Evolutionary conservation across 1,140 invertebrate genomes (phyloP).

Genomic region (Drosophila asahinai): DNA sequence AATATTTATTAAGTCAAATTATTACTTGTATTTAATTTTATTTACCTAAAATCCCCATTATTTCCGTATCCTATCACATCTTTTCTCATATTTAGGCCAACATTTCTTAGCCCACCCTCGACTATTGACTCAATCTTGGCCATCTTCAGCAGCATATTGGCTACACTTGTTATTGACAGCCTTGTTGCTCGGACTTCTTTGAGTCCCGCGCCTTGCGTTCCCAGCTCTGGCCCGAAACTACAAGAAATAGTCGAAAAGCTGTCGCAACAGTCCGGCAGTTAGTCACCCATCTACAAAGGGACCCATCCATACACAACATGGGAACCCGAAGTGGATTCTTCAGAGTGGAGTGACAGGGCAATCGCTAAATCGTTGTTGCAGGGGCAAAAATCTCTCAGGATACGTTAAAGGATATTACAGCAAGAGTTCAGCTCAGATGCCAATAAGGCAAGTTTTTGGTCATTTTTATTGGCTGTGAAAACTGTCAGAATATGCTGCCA

Average conservation of each 20-base stretch:
- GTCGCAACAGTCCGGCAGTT: constrained; percentile 65
- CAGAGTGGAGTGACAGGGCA: constrained; percentile 47
- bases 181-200: constrained; percentile 59
- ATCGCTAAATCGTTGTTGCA: constrained; percentile 66
- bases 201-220: neutral
- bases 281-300: constrained; percentile 68
- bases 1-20: no score
- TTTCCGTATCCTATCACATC: neutral
- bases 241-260: constrained; percentile 61
- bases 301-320: constrained; percentile 29
- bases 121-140: constrained; percentile 26
- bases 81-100: neutral
- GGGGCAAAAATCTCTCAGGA: constrained; percentile 39
- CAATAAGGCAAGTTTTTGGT: constrained; percentile 72
- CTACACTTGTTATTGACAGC: constrained; percentile 76
- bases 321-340: constrained; percentile 1
- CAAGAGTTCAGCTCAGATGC: constrained; percentile 41
- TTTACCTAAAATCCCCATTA: no score
- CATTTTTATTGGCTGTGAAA: constrained; percentile 69
- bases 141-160: constrained; percentile 63
- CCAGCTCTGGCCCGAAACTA: constrained; percentile 17
- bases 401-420: constrained; percentile 70
- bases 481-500: constrained; percentile 35
- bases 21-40: no score
- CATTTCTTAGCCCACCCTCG: constrained; percentile 27